Base-by-base conservation (phyloP, 2,113 vertebrate species). In the Hypomesus transpacificus region DNA sequence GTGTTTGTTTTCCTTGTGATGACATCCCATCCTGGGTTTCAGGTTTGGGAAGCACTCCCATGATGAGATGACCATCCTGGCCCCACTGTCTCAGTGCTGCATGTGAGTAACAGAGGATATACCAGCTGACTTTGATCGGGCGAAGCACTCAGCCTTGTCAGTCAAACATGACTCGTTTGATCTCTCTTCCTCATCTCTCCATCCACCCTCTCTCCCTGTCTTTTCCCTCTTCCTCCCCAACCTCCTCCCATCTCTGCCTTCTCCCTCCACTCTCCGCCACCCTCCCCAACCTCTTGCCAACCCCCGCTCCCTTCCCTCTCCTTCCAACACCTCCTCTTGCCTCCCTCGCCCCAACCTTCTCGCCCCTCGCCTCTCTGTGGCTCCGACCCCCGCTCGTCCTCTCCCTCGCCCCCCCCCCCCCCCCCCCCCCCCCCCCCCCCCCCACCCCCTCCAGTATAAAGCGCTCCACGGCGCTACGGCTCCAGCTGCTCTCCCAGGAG, bases 21-120 rank as follows among this genome's bases (percentile, higher is more conserved):
- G 17, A 24, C 59, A 39, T 69, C 22, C 59, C n/a, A 1, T 70
- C 2, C 3, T 76, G 3, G 84, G 69, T 67, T 31, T 75, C 87
- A 99, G 97, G 82, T 99, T 99, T 24, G 97, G 97, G 63, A 90
- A 90, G 1, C 95, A 95, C 70, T 94, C 95, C 69, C 92, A 90
- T 0, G 97, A 99, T 0, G 97, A 98, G 63, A 63, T 91, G 81
- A 97, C 97, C 86, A 99, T 98, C 82, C 90, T 99, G 74, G 92
- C 96, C 0, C 97, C 97, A 0, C 90, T 99, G 18, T 89, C 89
- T 62, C 97, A 99, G 88, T 99, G 97, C 65, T 99, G 97, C 91
- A 84, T 89, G 97, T 99, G 84, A 95, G 95, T 92, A 26, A 51
- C 8, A 31, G 22, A 39, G 20, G 31, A 14, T 20, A 21, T 46